phyloP scores from a whole-genome alignment of 2,888 invertebrate species.

The Sturmia bella region DNA sequence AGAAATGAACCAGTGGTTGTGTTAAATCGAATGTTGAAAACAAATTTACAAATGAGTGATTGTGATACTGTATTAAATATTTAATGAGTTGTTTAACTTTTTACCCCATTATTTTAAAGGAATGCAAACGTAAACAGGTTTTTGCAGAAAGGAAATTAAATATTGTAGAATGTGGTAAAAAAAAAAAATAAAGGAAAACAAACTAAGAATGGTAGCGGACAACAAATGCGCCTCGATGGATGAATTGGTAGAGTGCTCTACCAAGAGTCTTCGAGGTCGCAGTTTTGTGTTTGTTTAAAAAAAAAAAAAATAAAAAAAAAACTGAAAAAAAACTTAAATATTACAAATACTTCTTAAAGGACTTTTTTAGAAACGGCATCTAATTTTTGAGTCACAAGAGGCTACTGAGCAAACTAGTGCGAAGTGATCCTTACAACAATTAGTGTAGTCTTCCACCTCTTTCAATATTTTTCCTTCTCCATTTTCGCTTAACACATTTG shows the following conservation, averaged over 20 bases:
- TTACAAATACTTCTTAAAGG: too few relatives aligned
- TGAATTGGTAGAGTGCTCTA: too few relatives aligned
- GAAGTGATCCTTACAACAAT: too few relatives aligned
- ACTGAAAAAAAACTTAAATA: too few relatives aligned
- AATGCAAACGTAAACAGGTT: slow-evolving; percentile 23
- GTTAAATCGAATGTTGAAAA: background rate
- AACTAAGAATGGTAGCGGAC: too few relatives aligned
- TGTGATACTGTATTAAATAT: slow-evolving; percentile 22
- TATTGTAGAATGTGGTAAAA: background rate
- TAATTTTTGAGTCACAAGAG: too few relatives aligned
- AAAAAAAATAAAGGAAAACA: background rate
- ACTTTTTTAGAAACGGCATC: too few relatives aligned
- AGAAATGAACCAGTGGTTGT: background rate
- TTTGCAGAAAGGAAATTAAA: slow-evolving; percentile 47
- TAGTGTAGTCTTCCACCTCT: too few relatives aligned
- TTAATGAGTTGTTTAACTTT: slow-evolving; percentile 31
- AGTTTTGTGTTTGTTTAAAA: too few relatives aligned
- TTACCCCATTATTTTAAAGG: background rate
- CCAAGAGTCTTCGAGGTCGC: too few relatives aligned
- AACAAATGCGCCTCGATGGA: background rate
- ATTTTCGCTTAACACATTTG: background rate
- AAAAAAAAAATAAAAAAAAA: too few relatives aligned
- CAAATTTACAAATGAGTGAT: slow-evolving; percentile 25
- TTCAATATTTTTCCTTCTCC: background rate
- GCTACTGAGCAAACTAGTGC: too few relatives aligned